Evolutionary conservation across 2,797 vertebrate species (phyloP), one percentile per base, ranked within the genome.

Genomic region (Anguilla obscura): DNA sequence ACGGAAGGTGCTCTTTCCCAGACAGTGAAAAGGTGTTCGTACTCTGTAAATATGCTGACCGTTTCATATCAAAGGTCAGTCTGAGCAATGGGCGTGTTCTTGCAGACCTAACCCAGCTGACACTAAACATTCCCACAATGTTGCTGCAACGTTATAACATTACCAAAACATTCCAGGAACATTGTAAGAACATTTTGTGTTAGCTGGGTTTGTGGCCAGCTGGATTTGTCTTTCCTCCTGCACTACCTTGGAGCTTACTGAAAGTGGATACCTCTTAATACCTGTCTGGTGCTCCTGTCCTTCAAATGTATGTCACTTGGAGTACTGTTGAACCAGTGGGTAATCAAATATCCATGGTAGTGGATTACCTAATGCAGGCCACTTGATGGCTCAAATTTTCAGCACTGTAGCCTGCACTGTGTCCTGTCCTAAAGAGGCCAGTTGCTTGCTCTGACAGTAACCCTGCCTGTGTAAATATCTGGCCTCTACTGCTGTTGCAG

Each of bases 281-380:
- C 27, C 63, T 14, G 66, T 54, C 50, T 40, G 24, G 82, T 58
- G 63, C 45, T 74, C 63, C 83, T 76, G 87, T 88, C 48, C 66
- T 71, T 54, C 60, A 84, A 36, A 87, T n/a, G 27, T 8, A 50
- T 84, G 82, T 54, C 69, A 48, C 33, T 58, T 76, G 30, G 33
- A 52, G 21, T n/a, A n/a, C 79, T 85, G 40, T 84, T 2, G 40
- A 56, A 87, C 45, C 30, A 27, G 63, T 58, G 36, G 54, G 74
- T 54, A 45, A 87, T 71, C 79, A 30, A 54, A 40, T 84, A 71
- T 84, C 18, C 4, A 33, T 10, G 50, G 14, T 56, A 27, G 52
- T 56, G 9, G 50, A 84, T 56, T 84, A 18, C n/a, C 10, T 54
- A 30, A 16, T 33, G 24, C 16, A 30, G 83, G 50, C n/a, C 30